Evolutionary conservation across 2,113 vertebrate genomes (phyloP).

Genomic region (Shinisaurus crocodilurus): DNA sequence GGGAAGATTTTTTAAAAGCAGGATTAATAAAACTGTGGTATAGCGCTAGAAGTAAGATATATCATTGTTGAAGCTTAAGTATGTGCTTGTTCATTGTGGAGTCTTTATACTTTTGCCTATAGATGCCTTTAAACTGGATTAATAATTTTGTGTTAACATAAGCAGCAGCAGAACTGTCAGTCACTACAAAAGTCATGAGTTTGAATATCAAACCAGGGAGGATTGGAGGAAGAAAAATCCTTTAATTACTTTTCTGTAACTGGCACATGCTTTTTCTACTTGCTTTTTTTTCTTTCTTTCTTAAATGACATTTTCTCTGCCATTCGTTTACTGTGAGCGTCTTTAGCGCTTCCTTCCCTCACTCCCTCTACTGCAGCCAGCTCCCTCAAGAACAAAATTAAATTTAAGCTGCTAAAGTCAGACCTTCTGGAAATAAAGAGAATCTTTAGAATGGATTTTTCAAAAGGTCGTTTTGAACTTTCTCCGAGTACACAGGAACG

Average conservation of each 20-base stretch:
- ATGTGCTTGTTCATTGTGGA: slow-evolving; percentile 17
- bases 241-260: slow-evolving; percentile 57
- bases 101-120: slow-evolving; percentile 28
- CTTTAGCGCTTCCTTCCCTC: neutral
- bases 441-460: slow-evolving; percentile 79
- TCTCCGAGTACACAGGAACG: slow-evolving; percentile 56
- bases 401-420: slow-evolving; percentile 71
- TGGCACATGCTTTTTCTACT: slow-evolving; percentile 52
- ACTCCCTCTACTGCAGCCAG: slow-evolving; percentile 14
- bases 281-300: slow-evolving; percentile 49
- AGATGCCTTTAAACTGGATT: slow-evolving; percentile 44
- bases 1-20: neutral
- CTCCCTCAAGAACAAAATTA: slow-evolving; percentile 71
- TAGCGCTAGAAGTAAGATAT: neutral
- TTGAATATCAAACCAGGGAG: slow-evolving; percentile 53
- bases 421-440: slow-evolving; percentile 70
- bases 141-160: slow-evolving; percentile 46
- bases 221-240: slow-evolving; percentile 47
- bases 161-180: slow-evolving; percentile 36
- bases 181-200: slow-evolving; percentile 44
- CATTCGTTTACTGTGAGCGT: slow-evolving; percentile 62
- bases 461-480: slow-evolving; percentile 77
- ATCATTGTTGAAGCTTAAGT: neutral
- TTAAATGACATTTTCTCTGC: slow-evolving; percentile 68
- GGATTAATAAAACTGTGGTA: neutral